Base-by-base conservation (phyloP, 2,797 vertebrate genomes). In the Anniella stebbinsi region DNA sequence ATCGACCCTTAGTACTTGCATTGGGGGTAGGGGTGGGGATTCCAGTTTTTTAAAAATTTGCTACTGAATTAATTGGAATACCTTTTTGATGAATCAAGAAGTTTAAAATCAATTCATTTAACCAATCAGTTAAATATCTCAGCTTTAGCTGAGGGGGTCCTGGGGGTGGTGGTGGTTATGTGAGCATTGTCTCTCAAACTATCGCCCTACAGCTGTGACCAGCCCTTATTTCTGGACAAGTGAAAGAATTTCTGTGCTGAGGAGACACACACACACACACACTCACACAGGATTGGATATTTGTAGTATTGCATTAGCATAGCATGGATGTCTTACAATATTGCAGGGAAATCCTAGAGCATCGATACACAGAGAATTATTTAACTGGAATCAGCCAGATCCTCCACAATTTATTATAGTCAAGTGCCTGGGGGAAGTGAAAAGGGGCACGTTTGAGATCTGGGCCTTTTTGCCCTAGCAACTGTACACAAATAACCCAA, bases 401-500 rank as follows among this genome's bases (percentile, higher is more conserved):
- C 33, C 36, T 86, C 48, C 28, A 90, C 83, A 82, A 87, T 90
- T 90, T 73, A 81, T 86, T 83, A 90, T 83, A 90, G n/a, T 23
- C 45, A 70, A 41, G 2, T 66, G 51, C 60, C 60, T 33, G 38
- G 45, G 63, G 85, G 63, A 87, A 1, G 18, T 41, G 48, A 5
- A 28, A n/a, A 54, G 41, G 60, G 57, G 11, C 30, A 51, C 23
- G 12, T 28, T 60, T 90, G 72, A 80, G 41, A 63, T 72, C 57
- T n/a, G 45, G 57, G 57, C 85, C 45, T 83, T 76, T 76, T 54
- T 69, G 70, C 80, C 80, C 60, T 83, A 76, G 70, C 57, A 83
- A 75, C 67, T 88, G 69, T 81, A 75, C 60, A 67, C 67, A 81
- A 80, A 88, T 67, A 88, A 80, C 76, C 54, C 57, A 81, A 66